Evolutionary conservation across 2,113 vertebrate species (phyloP), one percentile per base, ranked within the genome.

Genomic region (Percopsis transmontana): DNA sequence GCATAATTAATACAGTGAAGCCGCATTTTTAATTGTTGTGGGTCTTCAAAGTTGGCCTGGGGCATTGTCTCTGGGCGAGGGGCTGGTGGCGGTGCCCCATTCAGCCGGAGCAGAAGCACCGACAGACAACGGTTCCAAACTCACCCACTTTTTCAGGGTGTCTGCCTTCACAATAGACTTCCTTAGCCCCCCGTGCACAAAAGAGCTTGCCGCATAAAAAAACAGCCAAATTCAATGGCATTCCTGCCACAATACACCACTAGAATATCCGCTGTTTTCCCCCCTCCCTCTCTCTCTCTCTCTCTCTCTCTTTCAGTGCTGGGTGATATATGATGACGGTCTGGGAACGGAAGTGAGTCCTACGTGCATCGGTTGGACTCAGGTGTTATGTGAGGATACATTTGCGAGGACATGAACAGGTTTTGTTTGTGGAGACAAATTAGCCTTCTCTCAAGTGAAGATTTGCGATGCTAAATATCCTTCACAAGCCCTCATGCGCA

Each of bases 101-200:
- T 89, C 82, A 86, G 55, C 69, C 65, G 9, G 60, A 80, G 87
- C 83, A 87, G 88, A 88, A 88, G 90, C 81, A 78, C 77, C 70
- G 67, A 75, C 62, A 89, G 88, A 92, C 91, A 91, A 88, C 89
- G 38, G 88, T 77, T 77, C 81, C 71, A 63, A 88, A 78, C 78
- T 84, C 74, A 68, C 86, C 77, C 80, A 85, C 77, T 90, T 92
- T 92, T 90, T 91, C 87, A 88, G 88, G 85, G 87, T 89, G 87
- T 91, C 88, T 87, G 78, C 70, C 70, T 57, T 63, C 86, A 91
- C 92, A 92, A 92, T 91, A 75, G 87, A 89, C 85, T 90, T 92
- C 87, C 88, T 90, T 69, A 85, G 87, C 68, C 64, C 75, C 59
- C 54, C 27, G 27, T 7, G 68, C 75, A 92, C 89, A 93, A 92